Evolutionary conservation across 2,888 invertebrate genomes (phyloP), one percentile per base, ranked within the genome.

Genomic region (Sinohyriopsis cumingii): DNA sequence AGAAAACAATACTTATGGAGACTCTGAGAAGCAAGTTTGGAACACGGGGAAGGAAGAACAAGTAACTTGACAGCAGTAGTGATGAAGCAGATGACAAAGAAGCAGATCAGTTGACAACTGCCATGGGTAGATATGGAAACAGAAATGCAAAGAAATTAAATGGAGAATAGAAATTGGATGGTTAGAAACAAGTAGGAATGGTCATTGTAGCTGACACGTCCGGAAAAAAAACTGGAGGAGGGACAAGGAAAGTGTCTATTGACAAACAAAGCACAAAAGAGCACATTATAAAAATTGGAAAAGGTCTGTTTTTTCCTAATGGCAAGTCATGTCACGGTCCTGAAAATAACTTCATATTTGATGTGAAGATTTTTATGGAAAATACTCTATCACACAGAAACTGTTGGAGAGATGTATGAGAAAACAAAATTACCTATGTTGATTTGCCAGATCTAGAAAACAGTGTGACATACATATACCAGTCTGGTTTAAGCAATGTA

Each of bases 81-180:
- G 18, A 20, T 22, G 19, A 60, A 24, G 24, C 22, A 20, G 25
- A 28, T 24, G 28, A 28, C 9, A 28, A 33, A 19, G 60, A 60
- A 24, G 60, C 18, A 24, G 5, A 22, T 6, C 15, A 24, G 7
- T 24, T 28, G 6, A 24, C 19, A 28, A 24, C 19, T 60, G 25
- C n/a, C 19, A 60, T 60, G 22, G 60, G 28, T 24, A 20, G 25
- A 60, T 60, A 20, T 15, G 60, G 60, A n/a, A 60, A 60, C 60
- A 60, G n/a, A 24, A 60, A 60, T 60, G 60, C 25, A 19, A 60
- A 60, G 60, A 24, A 28, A 28, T 28, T 15, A 20, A 20, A 15
- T 19, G 25, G 6, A 18, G 5, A 20, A 60, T 60, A n/a, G 60
- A 60, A 6, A 6, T 60, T 20, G 60, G 60, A 60, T 60, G 60